Conservation (phyloP, 2,113 vertebrate species). For the Excalfactoria chinensis region DNA sequence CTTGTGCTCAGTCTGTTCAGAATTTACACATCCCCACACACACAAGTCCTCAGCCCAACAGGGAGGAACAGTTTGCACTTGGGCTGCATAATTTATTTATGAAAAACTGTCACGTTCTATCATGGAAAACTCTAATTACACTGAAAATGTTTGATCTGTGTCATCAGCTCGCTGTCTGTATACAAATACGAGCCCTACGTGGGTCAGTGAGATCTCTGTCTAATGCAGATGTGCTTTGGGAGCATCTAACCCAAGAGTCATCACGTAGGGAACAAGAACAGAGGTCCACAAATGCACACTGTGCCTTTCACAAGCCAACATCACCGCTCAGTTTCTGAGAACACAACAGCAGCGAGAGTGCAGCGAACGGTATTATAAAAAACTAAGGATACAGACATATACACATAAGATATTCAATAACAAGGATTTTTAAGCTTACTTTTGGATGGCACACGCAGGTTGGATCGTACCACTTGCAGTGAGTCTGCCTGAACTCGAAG, state of each 20-base stretch:
- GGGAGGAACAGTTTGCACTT: background rate
- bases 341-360: background rate
- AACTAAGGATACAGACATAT: fast-evolving
- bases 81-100: background rate
- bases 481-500: conserved; percentile 91
- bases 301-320: too few species aligned
- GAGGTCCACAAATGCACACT: fast-evolving
- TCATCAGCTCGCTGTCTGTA: background rate
- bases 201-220: background rate
- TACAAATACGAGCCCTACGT: background rate
- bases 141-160: background rate
- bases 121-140: background rate
- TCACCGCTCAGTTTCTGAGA: fast-evolving
- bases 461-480: conserved; percentile 83
- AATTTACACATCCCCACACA: background rate
- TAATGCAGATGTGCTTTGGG: background rate
- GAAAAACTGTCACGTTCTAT: background rate
- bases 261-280: background rate
- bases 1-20: background rate
- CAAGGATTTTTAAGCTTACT: conserved; percentile 78
- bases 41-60: background rate
- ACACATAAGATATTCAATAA: background rate
- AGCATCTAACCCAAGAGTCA: background rate
- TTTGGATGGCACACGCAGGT: conserved; percentile 89
- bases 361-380: background rate